Conservation (phyloP, 1,140 invertebrate species). For the Maniola jurtina region DNA sequence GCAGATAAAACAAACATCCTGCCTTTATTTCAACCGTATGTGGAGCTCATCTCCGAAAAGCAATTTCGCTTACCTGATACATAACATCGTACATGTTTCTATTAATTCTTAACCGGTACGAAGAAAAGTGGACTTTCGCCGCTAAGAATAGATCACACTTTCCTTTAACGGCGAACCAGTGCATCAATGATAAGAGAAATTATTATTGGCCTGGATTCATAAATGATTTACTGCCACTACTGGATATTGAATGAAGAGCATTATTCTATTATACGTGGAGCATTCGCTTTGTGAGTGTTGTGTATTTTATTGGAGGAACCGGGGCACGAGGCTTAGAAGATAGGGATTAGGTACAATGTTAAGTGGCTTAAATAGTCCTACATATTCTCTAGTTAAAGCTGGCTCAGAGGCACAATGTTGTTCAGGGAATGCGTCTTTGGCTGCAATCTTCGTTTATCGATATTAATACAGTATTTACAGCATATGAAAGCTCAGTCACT, state of each 20-base stretch:
- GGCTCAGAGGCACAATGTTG: too few relatives aligned
- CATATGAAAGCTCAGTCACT: too few relatives aligned
- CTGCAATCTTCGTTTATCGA: too few relatives aligned
- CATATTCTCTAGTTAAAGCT: not conserved
- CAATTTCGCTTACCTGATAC: conserved; percentile 35
- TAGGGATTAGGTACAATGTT: not conserved
- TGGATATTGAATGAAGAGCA: conserved; percentile 39
- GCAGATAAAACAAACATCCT: conserved; percentile 22
- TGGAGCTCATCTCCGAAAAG: conserved; percentile 30
- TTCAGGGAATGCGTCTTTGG: too few relatives aligned
- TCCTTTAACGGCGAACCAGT: conserved; percentile 30
- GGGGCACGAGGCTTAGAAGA: not conserved
- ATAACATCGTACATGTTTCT: conserved; percentile 33
- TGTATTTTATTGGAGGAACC: conserved; percentile 10
- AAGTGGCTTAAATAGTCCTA: not conserved
- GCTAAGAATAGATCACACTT: conserved; percentile 38
- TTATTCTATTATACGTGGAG: conserved; percentile 29
- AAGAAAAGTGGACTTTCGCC: conserved; percentile 32
- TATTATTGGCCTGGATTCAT: conserved; percentile 48
- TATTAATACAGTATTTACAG: too few relatives aligned
- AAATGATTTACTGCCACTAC: conserved; percentile 45
- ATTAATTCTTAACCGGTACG: conserved; percentile 33
- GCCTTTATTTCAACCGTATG: conserved; percentile 19
- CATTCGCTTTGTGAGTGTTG: conserved; percentile 25
- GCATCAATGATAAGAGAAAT: conserved; percentile 45